Percentiles rank a stretch among this genome's conserved stretches.
Conservation (phyloP, 2,888 invertebrate genomes). For the Tetramorium bicarinatum region DNA sequence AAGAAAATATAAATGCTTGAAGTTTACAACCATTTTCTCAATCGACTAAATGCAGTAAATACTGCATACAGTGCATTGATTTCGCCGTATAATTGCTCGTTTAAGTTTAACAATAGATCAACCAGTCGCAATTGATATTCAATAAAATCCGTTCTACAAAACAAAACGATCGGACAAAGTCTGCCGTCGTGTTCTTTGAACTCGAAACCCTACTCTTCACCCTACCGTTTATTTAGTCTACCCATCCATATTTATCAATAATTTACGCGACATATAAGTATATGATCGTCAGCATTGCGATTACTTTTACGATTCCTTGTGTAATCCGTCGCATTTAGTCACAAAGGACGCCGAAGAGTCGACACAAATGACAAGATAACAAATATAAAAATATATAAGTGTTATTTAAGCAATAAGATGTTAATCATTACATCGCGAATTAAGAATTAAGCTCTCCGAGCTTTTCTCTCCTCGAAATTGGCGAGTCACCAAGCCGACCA, state of each 20-base stretch:
- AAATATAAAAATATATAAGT: neutral
- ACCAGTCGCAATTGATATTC: neutral
- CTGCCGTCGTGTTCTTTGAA: constrained; percentile 34
- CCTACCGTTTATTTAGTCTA: constrained; percentile 12
- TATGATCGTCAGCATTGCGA: neutral
- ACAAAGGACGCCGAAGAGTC: neutral
- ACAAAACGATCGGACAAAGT: constrained; percentile 38
- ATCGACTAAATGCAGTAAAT: neutral
- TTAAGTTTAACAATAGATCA: constrained; percentile 4
- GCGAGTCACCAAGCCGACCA: constrained; percentile 1
- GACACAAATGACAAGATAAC: neutral
- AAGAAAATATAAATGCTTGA: neutral
- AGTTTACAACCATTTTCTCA: constrained; percentile 8
- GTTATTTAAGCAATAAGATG: neutral
- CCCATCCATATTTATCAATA: neutral
- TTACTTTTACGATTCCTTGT: neutral
- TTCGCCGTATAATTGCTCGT: neutral
- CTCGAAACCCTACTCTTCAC: neutral
- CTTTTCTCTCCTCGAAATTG: neutral
- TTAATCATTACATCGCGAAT: neutral
- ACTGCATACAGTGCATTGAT: neutral
- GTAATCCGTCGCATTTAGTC: too few species aligned
- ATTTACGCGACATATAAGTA: neutral
- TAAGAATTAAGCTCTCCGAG: neutral
- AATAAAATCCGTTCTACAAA: constrained; percentile 8